A percentile compares a stretch with the other conserved stretches of the same genome.
These are phyloP conservation scores for Anoplophora glabripennis DNA, from an alignment of 1,140 invertebrate genomes.

Conservation along the genomic window DNA sequence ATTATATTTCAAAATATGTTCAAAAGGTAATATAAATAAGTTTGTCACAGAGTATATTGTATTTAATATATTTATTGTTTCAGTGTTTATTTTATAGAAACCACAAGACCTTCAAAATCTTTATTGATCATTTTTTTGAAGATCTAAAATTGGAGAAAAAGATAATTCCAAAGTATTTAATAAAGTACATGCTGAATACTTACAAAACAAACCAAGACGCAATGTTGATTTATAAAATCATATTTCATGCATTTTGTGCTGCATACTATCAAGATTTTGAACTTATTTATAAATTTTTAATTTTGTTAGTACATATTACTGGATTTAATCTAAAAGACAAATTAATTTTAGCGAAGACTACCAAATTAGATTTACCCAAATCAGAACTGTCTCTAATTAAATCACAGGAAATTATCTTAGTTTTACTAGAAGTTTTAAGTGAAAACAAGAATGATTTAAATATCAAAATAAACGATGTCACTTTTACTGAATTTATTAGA, in stretches of 20 bases:
- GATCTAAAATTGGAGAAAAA: conserved; percentile 18
- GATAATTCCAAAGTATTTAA: conserved; percentile 21
- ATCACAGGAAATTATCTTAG: conserved; percentile 22
- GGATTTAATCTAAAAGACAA: conserved; percentile 34
- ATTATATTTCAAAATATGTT: conserved; percentile 24
- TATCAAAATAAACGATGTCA: conserved; percentile 22
- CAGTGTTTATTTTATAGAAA: conserved; percentile 34
- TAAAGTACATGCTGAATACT: conserved; percentile 19
- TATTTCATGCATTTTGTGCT: conserved; percentile 32
- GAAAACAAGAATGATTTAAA: conserved; percentile 21
- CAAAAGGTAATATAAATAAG: conserved; percentile 34
- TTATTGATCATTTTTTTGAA: conserved; percentile 27
- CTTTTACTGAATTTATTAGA: conserved; percentile 34
- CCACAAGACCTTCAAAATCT: conserved; percentile 23
- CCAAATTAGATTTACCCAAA: conserved; percentile 7
- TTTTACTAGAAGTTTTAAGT: conserved; percentile 30
- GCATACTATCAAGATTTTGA: conserved; percentile 25
- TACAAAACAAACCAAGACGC: conserved; percentile 15
- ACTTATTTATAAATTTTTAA: conserved; percentile 32
- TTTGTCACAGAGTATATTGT: background rate
- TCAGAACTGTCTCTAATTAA: conserved; percentile 18
- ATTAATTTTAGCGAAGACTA: conserved; percentile 19
- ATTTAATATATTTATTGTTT: conserved; percentile 15
- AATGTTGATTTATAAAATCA: conserved; percentile 27
- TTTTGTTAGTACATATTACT: conserved; percentile 31